These are phyloP conservation scores for Lepidurus apus DNA, from an alignment of 1,140 invertebrate genomes.

Conservation along the genomic window DNA sequence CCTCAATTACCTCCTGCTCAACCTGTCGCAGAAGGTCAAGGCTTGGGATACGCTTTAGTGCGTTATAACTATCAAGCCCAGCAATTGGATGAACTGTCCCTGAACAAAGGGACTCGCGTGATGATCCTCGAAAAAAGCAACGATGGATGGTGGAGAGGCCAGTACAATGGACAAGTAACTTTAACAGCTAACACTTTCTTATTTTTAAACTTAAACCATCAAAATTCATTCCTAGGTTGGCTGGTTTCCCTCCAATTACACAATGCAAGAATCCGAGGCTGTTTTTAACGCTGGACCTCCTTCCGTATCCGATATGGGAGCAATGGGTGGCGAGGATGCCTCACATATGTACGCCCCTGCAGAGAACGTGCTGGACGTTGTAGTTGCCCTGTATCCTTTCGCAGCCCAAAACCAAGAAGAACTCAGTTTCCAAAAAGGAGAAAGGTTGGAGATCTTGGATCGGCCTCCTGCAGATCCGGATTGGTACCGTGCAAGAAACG, in stretches of 20 bases:
- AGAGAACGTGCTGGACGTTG: slow-evolving; percentile 88
- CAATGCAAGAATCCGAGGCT: slow-evolving; percentile 68
- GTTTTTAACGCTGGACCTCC: neutral
- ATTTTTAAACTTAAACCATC: neutral
- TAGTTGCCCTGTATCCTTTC: slow-evolving; percentile 76
- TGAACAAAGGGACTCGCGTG: slow-evolving; percentile 80
- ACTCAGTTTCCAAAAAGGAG: slow-evolving; percentile 92
- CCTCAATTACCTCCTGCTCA: slow-evolving; percentile 1
- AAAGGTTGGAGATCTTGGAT: slow-evolving; percentile 89
- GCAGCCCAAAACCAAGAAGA: slow-evolving; percentile 90
- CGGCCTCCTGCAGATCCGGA: slow-evolving; percentile 93
- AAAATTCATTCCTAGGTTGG: slow-evolving; percentile 55
- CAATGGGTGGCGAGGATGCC: slow-evolving; percentile 61
- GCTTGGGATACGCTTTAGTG: slow-evolving; percentile 70
- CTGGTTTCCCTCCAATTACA: slow-evolving; percentile 98
- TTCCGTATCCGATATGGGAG: slow-evolving; percentile 47
- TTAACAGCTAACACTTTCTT: neutral
- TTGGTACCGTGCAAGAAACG: slow-evolving; percentile 94
- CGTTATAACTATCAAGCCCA: slow-evolving; percentile 98
- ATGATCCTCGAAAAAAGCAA: slow-evolving; percentile 96
- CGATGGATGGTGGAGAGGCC: slow-evolving; percentile 99
- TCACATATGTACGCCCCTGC: slow-evolving; percentile 87
- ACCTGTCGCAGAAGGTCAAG: slow-evolving; percentile 64
- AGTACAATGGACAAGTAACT: slow-evolving; percentile 57
- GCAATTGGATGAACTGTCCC: slow-evolving; percentile 89